Percentiles rank a stretch among this genome's conserved stretches.
These are phyloP conservation scores for Aix galericulata DNA, from an alignment of 2,113 vertebrate genomes.

Conservation along the genomic window DNA sequence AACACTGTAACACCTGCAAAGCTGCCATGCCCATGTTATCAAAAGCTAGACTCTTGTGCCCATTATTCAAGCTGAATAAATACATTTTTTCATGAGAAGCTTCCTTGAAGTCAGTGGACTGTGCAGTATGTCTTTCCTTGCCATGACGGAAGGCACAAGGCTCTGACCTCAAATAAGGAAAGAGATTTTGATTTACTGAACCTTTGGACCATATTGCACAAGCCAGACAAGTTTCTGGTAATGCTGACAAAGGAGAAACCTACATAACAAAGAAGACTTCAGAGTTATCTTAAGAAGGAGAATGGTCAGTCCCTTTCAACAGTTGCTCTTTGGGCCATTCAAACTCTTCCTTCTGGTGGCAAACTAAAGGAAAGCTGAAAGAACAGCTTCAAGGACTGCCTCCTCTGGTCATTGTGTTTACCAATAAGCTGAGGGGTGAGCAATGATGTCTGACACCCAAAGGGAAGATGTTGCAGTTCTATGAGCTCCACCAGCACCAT, in stretches of 20 bases:
- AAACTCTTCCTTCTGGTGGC: neutral
- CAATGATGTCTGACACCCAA: neutral
- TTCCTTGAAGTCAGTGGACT: slow-evolving; percentile 63
- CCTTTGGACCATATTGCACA: slow-evolving; percentile 51
- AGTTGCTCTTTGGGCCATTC: neutral
- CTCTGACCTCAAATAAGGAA: slow-evolving; percentile 58
- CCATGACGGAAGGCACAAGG: neutral
- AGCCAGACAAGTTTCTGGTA: slow-evolving; percentile 5
- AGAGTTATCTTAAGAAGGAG: neutral
- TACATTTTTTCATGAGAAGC: slow-evolving; percentile 66
- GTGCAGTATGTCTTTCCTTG: slow-evolving; percentile 16
- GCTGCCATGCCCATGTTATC: neutral
- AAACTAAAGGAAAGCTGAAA: neutral
- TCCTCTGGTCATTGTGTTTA: neutral
- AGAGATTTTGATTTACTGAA: slow-evolving; percentile 20
- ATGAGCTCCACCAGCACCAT: accelerated
- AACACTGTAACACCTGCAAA: neutral
- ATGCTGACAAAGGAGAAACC: neutral
- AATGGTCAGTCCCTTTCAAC: neutral
- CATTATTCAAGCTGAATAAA: slow-evolving; percentile 49
- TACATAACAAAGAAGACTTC: neutral
- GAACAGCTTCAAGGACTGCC: neutral
- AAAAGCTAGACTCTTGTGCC: neutral
- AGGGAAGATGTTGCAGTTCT: neutral
- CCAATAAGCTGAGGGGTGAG: neutral